Evolutionary conservation across 1,140 invertebrate genomes (phyloP), one percentile per base, ranked within the genome.

Genomic region (Schmidtea mediterranea): DNA sequence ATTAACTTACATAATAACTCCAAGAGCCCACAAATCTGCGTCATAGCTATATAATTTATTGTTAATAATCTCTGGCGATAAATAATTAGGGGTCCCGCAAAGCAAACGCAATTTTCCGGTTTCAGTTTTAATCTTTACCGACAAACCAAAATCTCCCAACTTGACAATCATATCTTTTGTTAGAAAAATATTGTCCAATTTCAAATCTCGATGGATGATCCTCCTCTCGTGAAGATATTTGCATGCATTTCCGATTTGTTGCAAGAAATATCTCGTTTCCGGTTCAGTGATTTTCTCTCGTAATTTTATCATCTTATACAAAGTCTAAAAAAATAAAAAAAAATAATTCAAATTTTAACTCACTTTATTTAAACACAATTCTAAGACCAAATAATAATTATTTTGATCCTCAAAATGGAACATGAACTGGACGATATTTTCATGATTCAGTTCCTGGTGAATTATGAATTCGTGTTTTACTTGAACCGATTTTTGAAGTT

Each of bases 61-160:
- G 21, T 75, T 79, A 46, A 95, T 65, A 51, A 94, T 84, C 66
- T 94, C 87, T 10, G 87, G 87, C 6, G 87, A 86, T 56, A 94
- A 90, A 57, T 95, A 95, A 63, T 95, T 94, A 3, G 87, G 86
- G 13, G 87, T 94, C 12, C 86, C 87, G 63, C 87, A 94, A 18
- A 94, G 62, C 32, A 83, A 90, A 66, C 76, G 78, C 67, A 77
- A 79, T 49, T 75, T 67, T 60, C 76, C 73, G 56, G 82, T 82
- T 57, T 82, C 79, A 67, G 74, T 80, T 59, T 82, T 77, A 51
- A 92, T 73, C 61, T 73, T 76, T 1, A 86, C 83, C 6, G 89
- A 89, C 18, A 97, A 70, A 46, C 89, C 89, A 71, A 95, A 95
- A 63, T 97, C 90, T 43, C 89, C 90, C 56, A 97, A 89, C 69